Base-by-base conservation (phyloP, 2,888 invertebrate species). In the Leptura quadrifasciata region DNA sequence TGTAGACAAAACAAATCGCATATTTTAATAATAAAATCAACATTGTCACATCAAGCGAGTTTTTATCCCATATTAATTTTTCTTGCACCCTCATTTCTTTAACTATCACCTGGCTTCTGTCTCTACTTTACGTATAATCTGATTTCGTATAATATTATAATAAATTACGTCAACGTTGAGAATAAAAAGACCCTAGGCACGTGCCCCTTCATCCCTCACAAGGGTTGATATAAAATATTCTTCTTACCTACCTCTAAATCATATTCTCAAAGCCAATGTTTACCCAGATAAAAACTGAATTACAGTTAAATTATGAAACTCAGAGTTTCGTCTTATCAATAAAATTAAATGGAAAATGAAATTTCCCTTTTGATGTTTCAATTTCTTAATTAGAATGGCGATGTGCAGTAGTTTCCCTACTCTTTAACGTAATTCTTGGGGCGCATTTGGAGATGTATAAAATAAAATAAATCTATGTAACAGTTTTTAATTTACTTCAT, bases 131-230 rank as follows among this genome's bases (percentile, higher is more conserved):
- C 72, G 71, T 69, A 76, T 81, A 79, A 82, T 82, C 82, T 76
- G 79, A 82, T 80, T 81, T 71, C 71, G 80, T 76, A 81, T 82
- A 82, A 82, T 78, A 79, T 81, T 78, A 77, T 78, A 82, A 82
- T 82, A 82, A 82, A 82, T 82, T 80, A 81, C 65, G 79, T 80
- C 78, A 78, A 65, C 74, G 65, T 61, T 71, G 39, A 77, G 52
- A 74, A 77, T 70, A 64, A 67, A 80, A 74, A 74, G 78, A 76
- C 70, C 72, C 63, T 35, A 60, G 79, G 79, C 82, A 81, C 82
- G 82, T 82, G 82, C 79, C 72, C 64, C 60, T 57, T 64, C 70
- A 73, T 78, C 80, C 73, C 75, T 80, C 70, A 73, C 76, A 57
- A 76, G 76, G 76, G 76, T 75, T 57, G 77, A 75, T 65, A 63